Base-by-base conservation (phyloP, 64 coral and sea anemone species). In the Montipora sp. region DNA sequence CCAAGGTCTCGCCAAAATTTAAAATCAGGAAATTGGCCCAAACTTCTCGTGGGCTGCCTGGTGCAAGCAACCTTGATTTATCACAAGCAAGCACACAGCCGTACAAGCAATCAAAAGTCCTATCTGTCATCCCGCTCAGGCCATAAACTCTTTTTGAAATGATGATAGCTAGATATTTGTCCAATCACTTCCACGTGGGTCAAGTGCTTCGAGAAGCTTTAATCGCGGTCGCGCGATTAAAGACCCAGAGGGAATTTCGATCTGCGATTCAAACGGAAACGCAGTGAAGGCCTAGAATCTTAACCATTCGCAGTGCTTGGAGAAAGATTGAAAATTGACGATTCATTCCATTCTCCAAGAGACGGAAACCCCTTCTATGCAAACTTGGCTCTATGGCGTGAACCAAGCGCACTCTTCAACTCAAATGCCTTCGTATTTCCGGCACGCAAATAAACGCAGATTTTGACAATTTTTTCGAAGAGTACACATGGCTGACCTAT, bases 401-500 rank as follows among this genome's bases (percentile, higher is more conserved):
- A 90, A 53, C 47, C 74, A 65, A 89, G 78, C 82, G 7, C 43
- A 14, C 65, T 85, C 82, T 85, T 85, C 27, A 85, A n/a, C 44
- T 85, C 63, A 49, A 85, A 71, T 49, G 82, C 60, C 65, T 77
- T 44, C 93, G 49, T 51, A 83, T 93, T 96, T 96, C 95, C 95
- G 95, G 95, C 73, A 91, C 90, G 92, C 95, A 94, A 96, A 94
- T 91, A 80, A 87, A 80, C 51, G 82, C 21, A 68, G 69, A 81
- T 83, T 91, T 91, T 89, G 88, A 87, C 94, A 95, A 80, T 80
- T 81, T 36, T 22, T 73, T 83, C 81, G 27, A 67, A 88, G 72
- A 92, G 92, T 93, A 93, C 92, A 96, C 92, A 96, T 7, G 79
- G 74, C 20, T 96, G 95, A 96, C 92, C 95, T 93, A 87, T 96